Conservation (phyloP, 92 coral and sea anemone species). For the Umimayanthus chanpuru region DNA sequence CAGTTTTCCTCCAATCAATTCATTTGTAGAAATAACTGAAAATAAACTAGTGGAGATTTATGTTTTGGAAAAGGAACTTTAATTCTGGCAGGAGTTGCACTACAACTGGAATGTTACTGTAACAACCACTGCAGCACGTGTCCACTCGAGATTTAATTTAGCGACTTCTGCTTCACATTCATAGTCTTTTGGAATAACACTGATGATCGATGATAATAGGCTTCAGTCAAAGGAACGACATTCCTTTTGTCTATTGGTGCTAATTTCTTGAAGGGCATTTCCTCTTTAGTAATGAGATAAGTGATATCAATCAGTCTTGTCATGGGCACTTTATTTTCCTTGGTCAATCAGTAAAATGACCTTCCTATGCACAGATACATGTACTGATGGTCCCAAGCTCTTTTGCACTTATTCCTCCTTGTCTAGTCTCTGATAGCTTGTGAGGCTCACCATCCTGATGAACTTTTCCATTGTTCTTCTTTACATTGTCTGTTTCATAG, state of each 20-base stretch:
- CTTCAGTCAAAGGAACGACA: slow-evolving; percentile 60
- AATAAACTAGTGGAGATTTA: background rate
- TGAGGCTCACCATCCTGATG: no score
- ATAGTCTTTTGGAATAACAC: slow-evolving; percentile 25
- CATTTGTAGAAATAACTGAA: slow-evolving; percentile 23
- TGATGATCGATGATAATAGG: slow-evolving; percentile 58
- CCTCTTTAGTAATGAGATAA: slow-evolving; percentile 56
- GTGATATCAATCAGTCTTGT: slow-evolving; percentile 49
- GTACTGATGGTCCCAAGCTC: slow-evolving; percentile 55
- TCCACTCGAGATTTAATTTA: slow-evolving; percentile 10
- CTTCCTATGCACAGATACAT: slow-evolving; percentile 58
- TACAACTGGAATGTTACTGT: slow-evolving; percentile 1
- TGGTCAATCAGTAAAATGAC: slow-evolving; percentile 29
- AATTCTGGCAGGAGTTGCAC: no score
- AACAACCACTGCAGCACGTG: slow-evolving; percentile 6
- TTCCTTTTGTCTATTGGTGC: slow-evolving; percentile 56
- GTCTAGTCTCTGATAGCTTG: slow-evolving; percentile 5
- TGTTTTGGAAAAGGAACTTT: no score
- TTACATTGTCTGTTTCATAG: no score
- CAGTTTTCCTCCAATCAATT: slow-evolving; percentile 27
- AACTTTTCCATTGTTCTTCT: no score
- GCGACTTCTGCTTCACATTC: background rate
- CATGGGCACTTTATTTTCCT: slow-evolving; percentile 46
- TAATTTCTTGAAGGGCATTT: slow-evolving; percentile 58
- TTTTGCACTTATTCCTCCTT: slow-evolving; percentile 48